Conservation (phyloP, 1,140 invertebrate genomes). For the Caenorhabditis remanei region DNA sequence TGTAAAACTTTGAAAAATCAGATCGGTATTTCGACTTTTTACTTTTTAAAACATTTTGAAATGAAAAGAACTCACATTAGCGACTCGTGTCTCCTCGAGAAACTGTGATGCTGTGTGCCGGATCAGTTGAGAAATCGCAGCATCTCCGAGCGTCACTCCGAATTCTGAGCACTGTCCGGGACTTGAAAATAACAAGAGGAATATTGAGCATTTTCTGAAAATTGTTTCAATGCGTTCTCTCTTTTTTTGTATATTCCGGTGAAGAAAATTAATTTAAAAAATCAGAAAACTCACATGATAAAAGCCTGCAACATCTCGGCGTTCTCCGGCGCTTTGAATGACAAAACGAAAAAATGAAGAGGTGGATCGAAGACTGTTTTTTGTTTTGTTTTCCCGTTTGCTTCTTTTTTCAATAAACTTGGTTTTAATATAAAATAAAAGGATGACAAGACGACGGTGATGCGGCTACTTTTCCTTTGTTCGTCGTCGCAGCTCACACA, state of each 20-base stretch:
- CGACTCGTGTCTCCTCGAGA: conserved; percentile 59
- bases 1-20: too few species aligned
- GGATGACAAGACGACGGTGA: not conserved
- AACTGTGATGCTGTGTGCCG: conserved; percentile 58
- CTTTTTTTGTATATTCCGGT: too few species aligned
- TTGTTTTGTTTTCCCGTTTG: conserved; percentile 26
- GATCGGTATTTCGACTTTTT: too few species aligned
- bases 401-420: conserved; percentile 36
- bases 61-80: conserved; percentile 54
- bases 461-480: conserved; percentile 46
- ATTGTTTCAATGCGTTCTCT: not conserved
- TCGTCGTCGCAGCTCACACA: conserved; percentile 49
- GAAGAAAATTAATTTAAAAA: not conserved
- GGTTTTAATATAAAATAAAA: not conserved
- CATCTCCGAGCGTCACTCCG: conserved; percentile 59
- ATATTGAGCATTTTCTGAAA: conserved; percentile 43
- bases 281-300: conserved; percentile 6
- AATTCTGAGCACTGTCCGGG: conserved; percentile 17
- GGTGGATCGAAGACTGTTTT: conserved; percentile 16
- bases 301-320: conserved; percentile 16
- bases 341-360: not conserved
- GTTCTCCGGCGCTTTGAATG: not conserved
- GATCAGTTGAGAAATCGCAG: conserved; percentile 60
- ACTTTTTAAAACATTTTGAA: not conserved
- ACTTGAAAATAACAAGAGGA: not conserved